Conservation (phyloP, 1,140 invertebrate species). For the Bactericera cockerelli region DNA sequence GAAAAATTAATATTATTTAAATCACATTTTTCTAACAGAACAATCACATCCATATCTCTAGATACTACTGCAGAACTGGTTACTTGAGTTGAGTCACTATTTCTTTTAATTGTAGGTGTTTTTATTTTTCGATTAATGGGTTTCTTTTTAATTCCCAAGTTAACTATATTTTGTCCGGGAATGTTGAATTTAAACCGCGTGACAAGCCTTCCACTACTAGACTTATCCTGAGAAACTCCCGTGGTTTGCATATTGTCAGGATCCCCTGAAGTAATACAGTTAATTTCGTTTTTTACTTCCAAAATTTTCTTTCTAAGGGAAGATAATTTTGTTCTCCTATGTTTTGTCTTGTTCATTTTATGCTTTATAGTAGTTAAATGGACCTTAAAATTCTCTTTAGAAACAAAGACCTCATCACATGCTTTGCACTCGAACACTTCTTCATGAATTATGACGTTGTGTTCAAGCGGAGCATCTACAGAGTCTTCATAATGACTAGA, state of each 20-base stretch:
- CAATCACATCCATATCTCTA: background rate
- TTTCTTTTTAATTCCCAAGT: background rate
- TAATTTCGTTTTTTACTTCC: background rate
- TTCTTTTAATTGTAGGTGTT: background rate
- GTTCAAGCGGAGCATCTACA: background rate
- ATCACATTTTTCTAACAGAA: background rate
- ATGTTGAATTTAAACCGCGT: background rate
- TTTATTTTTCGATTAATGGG: background rate
- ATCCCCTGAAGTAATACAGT: too few relatives aligned
- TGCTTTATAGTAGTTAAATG: background rate
- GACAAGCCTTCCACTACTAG: background rate
- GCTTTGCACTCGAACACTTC: conserved; percentile 13
- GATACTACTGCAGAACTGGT: background rate
- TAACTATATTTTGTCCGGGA: background rate
- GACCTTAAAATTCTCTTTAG: conserved; percentile 9
- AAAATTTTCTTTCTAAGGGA: background rate
- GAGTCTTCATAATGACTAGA: background rate
- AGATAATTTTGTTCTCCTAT: background rate
- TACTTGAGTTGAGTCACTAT: background rate
- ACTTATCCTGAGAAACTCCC: too few relatives aligned
- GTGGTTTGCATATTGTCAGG: too few relatives aligned
- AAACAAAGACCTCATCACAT: conserved; percentile 14
- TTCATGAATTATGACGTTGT: background rate
- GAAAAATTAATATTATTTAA: background rate
- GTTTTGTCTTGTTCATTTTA: background rate